Conservation (phyloP, 2,797 vertebrate species). For the Squalus acanthias region DNA sequence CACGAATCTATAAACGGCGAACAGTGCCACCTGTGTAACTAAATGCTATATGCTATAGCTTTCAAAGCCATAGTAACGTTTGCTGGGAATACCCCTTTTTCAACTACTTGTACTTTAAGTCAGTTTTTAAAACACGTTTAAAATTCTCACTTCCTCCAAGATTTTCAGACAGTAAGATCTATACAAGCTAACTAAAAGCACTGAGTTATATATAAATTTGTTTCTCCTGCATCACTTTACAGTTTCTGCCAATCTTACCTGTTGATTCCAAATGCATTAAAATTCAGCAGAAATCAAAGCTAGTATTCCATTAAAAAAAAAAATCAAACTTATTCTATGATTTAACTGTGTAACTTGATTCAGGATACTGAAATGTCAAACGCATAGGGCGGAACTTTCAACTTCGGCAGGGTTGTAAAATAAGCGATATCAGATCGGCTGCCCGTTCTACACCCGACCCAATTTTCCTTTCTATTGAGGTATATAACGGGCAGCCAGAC, state of each 20-base stretch:
- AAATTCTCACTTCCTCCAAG: not conserved
- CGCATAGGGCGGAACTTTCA: not conserved
- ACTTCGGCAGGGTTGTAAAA: not conserved
- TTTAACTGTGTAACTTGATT: not conserved
- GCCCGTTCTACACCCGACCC: not conserved
- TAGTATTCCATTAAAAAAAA: not conserved
- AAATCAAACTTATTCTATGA: not conserved
- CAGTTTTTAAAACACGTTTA: not conserved
- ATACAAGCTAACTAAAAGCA: not conserved
- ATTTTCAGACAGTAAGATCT: constrained; percentile 12
- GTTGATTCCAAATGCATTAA: not conserved
- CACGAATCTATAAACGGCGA: constrained; percentile 62
- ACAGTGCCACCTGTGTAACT: constrained; percentile 54
- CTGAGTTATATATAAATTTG: constrained; percentile 2
- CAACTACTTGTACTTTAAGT: constrained; percentile 27
- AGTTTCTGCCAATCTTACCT: not conserved
- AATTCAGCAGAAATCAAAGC: not conserved
- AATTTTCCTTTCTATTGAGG: not conserved
- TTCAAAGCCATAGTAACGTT: not conserved
- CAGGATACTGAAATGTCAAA: not conserved
- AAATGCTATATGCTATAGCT: constrained; percentile 39
- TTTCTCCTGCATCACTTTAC: not conserved
- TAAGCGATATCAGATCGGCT: not conserved
- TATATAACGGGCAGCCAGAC: not conserved
- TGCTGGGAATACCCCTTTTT: constrained; percentile 21